Evolutionary conservation across 2,113 vertebrate genomes (phyloP).

Genomic region (Dasyurus viverrinus): DNA sequence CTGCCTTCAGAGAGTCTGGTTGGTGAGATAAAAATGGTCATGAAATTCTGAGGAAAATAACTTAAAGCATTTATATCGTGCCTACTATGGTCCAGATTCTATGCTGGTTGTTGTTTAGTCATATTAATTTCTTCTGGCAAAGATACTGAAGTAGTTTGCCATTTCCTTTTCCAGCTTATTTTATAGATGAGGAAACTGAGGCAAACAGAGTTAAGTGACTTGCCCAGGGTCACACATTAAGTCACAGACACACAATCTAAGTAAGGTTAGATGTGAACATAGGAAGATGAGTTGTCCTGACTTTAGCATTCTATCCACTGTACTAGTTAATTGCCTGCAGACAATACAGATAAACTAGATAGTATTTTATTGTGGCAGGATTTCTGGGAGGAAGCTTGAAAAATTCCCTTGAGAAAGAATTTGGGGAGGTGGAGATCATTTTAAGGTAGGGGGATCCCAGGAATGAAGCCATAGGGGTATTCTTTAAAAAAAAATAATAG

Average conservation of each 20-base stretch:
- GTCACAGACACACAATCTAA: too few species aligned
- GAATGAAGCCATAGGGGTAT: neutral
- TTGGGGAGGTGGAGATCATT: neutral
- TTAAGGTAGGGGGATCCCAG: neutral
- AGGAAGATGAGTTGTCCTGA: too few species aligned
- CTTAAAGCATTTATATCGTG: neutral
- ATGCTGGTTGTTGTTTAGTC: neutral
- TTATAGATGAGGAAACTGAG: too few species aligned
- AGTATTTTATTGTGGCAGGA: neutral
- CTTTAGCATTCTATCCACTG: neutral
- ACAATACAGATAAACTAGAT: neutral
- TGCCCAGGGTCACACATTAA: too few species aligned
- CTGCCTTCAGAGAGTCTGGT: neutral
- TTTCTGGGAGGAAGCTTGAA: neutral
- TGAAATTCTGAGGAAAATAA: neutral
- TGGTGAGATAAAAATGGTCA: neutral
- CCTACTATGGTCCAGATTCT: neutral
- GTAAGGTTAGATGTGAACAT: too few species aligned
- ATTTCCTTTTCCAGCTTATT: too few species aligned
- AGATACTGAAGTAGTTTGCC: too few species aligned
- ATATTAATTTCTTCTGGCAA: too few species aligned
- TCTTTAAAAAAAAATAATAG: too few species aligned
- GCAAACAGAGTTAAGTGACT: too few species aligned
- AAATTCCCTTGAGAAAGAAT: neutral
- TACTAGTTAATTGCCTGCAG: neutral